Conservation (phyloP, 1,140 invertebrate genomes). For the Druon quercuslanigerum region DNA sequence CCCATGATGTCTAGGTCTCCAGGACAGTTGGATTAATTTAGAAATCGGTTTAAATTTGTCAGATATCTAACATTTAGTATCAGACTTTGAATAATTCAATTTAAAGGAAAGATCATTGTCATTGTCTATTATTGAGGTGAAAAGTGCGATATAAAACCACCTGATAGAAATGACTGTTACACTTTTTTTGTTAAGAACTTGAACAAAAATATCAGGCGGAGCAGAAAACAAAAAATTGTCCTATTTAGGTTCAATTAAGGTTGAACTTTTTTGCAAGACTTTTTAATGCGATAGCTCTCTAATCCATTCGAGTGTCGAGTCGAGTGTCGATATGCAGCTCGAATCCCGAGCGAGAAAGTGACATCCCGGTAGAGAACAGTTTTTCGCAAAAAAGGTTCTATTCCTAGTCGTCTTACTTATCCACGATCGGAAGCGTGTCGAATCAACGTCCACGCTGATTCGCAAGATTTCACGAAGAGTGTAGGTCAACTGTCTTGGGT, state of each 20-base stretch:
- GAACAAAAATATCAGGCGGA: no score
- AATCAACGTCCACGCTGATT: not conserved
- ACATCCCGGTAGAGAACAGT: conserved; percentile 3
- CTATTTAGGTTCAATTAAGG: not conserved
- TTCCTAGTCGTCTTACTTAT: conserved; percentile 29
- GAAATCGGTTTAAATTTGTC: not conserved
- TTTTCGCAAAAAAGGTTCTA: conserved; percentile 13
- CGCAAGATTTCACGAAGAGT: conserved; percentile 22
- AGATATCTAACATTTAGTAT: not conserved
- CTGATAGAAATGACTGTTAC: no score
- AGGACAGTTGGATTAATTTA: conserved; percentile 9
- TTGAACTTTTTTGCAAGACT: not conserved
- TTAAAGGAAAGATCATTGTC: no score
- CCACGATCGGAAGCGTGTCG: conserved; percentile 22
- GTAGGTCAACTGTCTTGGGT: conserved; percentile 21
- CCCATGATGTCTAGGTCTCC: conserved; percentile 19
- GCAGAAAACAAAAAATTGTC: no score
- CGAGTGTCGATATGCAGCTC: conserved; percentile 8
- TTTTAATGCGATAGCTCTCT: conserved; percentile 9
- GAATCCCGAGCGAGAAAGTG: conserved; percentile 19
- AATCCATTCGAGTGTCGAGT: not conserved
- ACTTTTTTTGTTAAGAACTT: no score
- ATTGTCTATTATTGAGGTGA: no score
- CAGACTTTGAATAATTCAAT: no score
- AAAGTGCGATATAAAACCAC: no score